Evolutionary conservation across 92 coral and sea anemone genomes (phyloP), one percentile per base, ranked within the genome.

Genomic region (Porites lobata): DNA sequence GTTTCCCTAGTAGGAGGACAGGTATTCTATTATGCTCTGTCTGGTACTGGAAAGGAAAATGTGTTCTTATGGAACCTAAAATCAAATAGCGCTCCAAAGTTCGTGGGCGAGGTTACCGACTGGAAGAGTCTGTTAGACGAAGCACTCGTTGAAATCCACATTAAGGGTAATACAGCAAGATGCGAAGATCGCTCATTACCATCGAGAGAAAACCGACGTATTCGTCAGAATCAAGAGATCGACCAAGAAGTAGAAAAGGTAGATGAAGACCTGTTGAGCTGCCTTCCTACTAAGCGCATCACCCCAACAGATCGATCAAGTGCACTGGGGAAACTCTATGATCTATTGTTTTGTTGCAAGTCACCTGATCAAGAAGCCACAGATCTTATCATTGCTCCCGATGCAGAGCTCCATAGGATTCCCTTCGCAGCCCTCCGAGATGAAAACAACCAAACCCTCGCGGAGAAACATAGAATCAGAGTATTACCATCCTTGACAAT

Each of bases 371-470:
- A 59, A 38, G 50, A 50, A 10, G 69, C 82, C 56, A 61, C 53
- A 50, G 80, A 82, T 18, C 65, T 89, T 66, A 62, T 89, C 11
- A 90, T 90, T 53, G 85, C 79, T 72, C 93, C 93, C 70, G 85
- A 90, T 47, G 79, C 71, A n/a, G 72, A 7, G 9, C 73, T 89
- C 6, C 53, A 65, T 13, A 69, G 64, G n/a, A 69, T 90, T 17
- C 89, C 93, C 4, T 90, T 85, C 17, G 89, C 89, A 8, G 93
- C 93, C 1, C 68, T 90, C 3, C 24, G 43, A 32, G 69, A 69
- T 63, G 80, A 72, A 4, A 72, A 50, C 19, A 71, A 63, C 10
- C 8, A 21, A 71, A 24, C 24, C 50, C 51, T 90, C 8, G 65
- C 76, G 4, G 93, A 85, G 73, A 47, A 58, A 15, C 69, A 64